Evolutionary conservation across 2,113 vertebrate species (phyloP).

Genomic region (Ptilonorhynchus violaceus): DNA sequence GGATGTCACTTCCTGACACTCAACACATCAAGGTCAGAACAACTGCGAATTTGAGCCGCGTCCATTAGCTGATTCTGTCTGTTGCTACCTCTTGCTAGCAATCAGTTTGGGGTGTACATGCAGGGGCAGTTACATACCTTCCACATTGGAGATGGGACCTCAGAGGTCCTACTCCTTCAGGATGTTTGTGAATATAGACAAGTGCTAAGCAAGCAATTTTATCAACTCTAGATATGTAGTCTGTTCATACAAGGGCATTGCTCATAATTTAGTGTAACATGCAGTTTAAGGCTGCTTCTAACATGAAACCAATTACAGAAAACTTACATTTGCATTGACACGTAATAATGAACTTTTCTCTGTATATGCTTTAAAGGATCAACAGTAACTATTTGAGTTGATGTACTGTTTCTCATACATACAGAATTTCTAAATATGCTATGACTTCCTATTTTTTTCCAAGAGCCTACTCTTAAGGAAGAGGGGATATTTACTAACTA

Average conservation of each 20-base stretch:
- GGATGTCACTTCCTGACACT: not conserved
- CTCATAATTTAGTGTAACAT: not conserved
- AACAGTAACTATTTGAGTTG: not conserved
- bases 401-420: not conserved
- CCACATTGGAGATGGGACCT: not conserved
- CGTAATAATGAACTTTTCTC: not conserved
- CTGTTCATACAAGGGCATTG: not conserved
- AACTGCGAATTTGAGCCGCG: rapidly evolving
- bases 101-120: not conserved
- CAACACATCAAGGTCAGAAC: not conserved
- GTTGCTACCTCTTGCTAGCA: not conserved
- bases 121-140: not conserved
- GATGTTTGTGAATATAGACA: not conserved
- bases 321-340: not conserved
- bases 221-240: not conserved
- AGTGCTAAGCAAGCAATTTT: not conserved
- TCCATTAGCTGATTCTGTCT: not conserved
- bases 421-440: not conserved
- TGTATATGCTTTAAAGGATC: not conserved
- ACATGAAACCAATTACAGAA: not conserved
- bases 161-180: not conserved
- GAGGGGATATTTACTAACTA: not conserved
- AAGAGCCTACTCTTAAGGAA: not conserved
- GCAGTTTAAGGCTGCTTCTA: not conserved
- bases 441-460: not conserved